Base-by-base conservation (phyloP, 2,797 vertebrate species). In the Cynopterus sphinx region DNA sequence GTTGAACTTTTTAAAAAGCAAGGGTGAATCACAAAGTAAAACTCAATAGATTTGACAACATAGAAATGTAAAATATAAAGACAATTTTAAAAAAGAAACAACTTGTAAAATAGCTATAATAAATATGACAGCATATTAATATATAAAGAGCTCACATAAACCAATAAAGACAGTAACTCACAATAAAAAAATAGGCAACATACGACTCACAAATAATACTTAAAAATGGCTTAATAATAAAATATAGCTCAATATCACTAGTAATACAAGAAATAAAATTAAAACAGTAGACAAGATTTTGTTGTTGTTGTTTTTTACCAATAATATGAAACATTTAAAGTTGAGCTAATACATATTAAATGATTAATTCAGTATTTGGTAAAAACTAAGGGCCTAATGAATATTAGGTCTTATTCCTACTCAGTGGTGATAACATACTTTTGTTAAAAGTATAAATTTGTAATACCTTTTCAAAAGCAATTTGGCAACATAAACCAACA, bases 21-120 rank as follows among this genome's bases (percentile, higher is more conserved):
- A 94, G 57, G 59, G 46, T 53, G 77, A 81, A 91, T 79, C 8
- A 70, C 43, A n/a, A 92, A 90, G 43, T 63, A 90, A 92, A 95
- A 71, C 41, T 74, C 41, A 70, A 51, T 46, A 71, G 71, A 70
- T 81, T 51, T 92, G 39, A 83, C 17, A 94, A 68, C 22, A 61
- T 3, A 65, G 17, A 87, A 79, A 88, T 73, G 13, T 53, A 77
- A 91, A 70, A 41, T 71, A 49, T 16, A 46, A 83, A 74, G 15
- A 73, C 85, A 94, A 81, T 33, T 51, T 28, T 75, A 74, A 93
- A 77, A 15, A 31, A 83, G 46, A 78, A 84, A 71, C 21, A 68
- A 74, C 21, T 71, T 84, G 3, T 28, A 91, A 93, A 95, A 61
- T 79, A 88, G 28, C 10, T 82, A 28, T 21, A 92, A 31, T 28